A percentile compares a stretch with the other conserved stretches of the same genome.
Conservation (phyloP, 2,797 vertebrate genomes). For the Sciurus vulgaris region DNA sequence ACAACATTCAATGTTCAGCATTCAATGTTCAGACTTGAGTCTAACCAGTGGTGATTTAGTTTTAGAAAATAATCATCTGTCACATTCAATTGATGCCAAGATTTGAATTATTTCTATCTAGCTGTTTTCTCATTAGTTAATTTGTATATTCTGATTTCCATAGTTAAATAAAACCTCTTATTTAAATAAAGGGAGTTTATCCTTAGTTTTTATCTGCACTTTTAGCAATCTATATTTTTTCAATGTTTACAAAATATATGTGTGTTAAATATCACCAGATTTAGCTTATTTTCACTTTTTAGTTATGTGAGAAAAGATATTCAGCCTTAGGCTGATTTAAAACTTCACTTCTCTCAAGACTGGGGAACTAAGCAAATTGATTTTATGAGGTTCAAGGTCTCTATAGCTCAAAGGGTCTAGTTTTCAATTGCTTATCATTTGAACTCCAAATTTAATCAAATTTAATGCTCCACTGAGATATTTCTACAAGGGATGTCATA, state of each 20-base stretch:
- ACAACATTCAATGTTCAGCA: not conserved
- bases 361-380: not conserved
- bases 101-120: constrained; percentile 11
- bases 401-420: not conserved
- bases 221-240: not conserved
- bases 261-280: constrained; percentile 34
- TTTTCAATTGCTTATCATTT: constrained; percentile 57
- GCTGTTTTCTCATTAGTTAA: constrained; percentile 1
- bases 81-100: constrained; percentile 30
- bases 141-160: not conserved
- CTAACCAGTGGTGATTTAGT: not conserved
- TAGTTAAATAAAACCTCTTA: not conserved
- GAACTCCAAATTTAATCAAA: constrained; percentile 42
- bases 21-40: too few species aligned
- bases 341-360: constrained; percentile 4
- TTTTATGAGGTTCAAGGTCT: constrained; percentile 26
- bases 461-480: constrained; percentile 11
- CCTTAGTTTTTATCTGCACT: not conserved
- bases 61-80: constrained; percentile 46
- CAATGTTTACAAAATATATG: not conserved
- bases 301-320: not conserved
- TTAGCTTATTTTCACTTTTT: constrained; percentile 45
- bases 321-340: constrained; percentile 18
- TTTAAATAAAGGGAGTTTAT: not conserved
- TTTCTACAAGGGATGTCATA: not conserved